These are phyloP conservation scores for Procambarus virginalis DNA, from an alignment of 1,140 invertebrate genomes.

Conservation along the genomic window DNA sequence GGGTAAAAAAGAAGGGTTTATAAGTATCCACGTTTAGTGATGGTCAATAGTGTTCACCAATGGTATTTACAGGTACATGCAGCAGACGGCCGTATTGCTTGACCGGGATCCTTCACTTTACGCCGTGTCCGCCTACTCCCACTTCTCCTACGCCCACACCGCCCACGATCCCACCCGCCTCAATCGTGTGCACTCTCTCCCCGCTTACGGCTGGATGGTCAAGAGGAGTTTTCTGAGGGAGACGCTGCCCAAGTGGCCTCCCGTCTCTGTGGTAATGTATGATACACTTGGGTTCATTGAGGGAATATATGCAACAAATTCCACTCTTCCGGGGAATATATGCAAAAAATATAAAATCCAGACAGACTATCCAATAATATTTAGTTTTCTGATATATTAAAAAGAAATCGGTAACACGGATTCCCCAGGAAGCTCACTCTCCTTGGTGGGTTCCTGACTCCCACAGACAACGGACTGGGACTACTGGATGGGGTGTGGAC, in stretches of 20 bases:
- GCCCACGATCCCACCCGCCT: constrained; percentile 77
- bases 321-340: too few species aligned
- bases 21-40: neutral
- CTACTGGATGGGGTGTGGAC: constrained; percentile 48
- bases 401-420: too few species aligned
- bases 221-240: constrained; percentile 78
- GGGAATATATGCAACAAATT: too few species aligned
- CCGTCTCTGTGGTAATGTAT: constrained; percentile 71
- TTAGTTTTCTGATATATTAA: too few species aligned
- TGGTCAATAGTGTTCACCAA: neutral
- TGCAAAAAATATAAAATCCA: too few species aligned
- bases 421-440: too few species aligned
- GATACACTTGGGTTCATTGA: too few species aligned
- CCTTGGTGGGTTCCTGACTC: neutral
- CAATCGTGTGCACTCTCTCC: constrained; percentile 81
- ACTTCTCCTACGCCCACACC: constrained; percentile 80
- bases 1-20: neutral
- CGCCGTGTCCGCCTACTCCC: constrained; percentile 82
- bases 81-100: constrained; percentile 78
- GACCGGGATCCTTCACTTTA: constrained; percentile 78
- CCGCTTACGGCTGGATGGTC: constrained; percentile 81
- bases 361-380: too few species aligned
- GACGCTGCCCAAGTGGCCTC: constrained; percentile 80
- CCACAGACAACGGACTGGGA: constrained; percentile 51
- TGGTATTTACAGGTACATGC: constrained; percentile 77